Percentiles rank a stretch among this genome's conserved stretches.
These are phyloP conservation scores for Anisognathus igniventris DNA, from an alignment of 2,797 vertebrate species.

Conservation along the genomic window DNA sequence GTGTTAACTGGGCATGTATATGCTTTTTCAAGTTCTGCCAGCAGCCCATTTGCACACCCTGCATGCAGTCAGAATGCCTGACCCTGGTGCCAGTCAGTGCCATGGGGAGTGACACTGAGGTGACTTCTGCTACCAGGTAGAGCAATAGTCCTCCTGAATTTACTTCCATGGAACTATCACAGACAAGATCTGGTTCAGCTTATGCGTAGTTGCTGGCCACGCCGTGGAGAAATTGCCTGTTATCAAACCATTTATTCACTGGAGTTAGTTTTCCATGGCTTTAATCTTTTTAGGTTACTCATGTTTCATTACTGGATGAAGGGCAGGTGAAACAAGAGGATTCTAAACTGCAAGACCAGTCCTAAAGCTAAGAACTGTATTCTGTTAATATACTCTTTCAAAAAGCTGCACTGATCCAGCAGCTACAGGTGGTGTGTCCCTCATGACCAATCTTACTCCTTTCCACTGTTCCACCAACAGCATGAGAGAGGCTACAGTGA, in stretches of 20 bases:
- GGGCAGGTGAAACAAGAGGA: not conserved
- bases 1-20: not conserved
- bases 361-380: not conserved
- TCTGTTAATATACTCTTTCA: not conserved
- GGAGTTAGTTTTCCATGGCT: not conserved
- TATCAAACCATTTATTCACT: not conserved
- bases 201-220: fast-evolving
- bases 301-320: not conserved
- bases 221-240: not conserved
- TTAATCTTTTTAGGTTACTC: not conserved
- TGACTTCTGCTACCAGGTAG: not conserved
- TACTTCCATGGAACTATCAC: not conserved
- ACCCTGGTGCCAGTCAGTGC: not conserved
- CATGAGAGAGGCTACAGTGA: fast-evolving
- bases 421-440: not conserved
- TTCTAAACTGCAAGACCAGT: not conserved
- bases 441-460: not conserved
- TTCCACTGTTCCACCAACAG: not conserved
- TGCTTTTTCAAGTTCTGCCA: not conserved
- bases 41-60: not conserved
- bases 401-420: not conserved
- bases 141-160: not conserved
- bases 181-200: not conserved
- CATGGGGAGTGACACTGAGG: not conserved
- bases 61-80: not conserved